Evolutionary conservation across 37 sponge, comb jelly and placozoan genomes (phyloP).

Genomic region (Mnemiopsis leidyi): DNA sequence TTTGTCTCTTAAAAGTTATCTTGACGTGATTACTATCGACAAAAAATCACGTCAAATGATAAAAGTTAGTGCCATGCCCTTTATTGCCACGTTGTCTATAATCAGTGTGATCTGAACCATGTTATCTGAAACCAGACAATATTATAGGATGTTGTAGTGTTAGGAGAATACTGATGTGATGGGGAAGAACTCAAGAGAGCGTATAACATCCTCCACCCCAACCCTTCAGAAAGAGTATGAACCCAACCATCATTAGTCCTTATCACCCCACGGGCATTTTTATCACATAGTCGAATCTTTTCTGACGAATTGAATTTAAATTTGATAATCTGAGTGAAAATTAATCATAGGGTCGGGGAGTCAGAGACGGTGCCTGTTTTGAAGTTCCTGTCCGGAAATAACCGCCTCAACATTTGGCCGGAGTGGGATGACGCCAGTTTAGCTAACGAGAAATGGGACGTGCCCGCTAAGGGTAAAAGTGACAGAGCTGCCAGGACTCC

Average conservation of each 20-base stretch:
- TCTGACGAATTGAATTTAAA: not conserved
- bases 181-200: constrained; percentile 26
- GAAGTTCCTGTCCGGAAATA: constrained; percentile 57
- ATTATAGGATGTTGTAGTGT: not conserved
- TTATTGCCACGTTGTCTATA: no score
- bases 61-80: no score
- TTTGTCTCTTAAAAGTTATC: no score
- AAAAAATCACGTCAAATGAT: no score
- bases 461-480: constrained; percentile 37
- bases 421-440: constrained; percentile 89
- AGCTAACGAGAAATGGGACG: constrained; percentile 83
- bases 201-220: constrained; percentile 41
- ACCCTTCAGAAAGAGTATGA: constrained; percentile 21
- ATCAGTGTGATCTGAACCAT: no score
- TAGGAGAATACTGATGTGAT: not conserved
- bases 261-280: no score
- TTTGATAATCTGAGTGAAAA: not conserved
- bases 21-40: no score
- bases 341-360: constrained; percentile 43
- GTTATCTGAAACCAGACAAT: no score
- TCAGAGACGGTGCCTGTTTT: not conserved
- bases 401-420: constrained; percentile 83
- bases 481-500: constrained; percentile 60
- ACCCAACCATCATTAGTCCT: not conserved
- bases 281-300: not conserved